Conservation (phyloP, 2,113 vertebrate genomes). For the Psammodynastes pulverulentus region DNA sequence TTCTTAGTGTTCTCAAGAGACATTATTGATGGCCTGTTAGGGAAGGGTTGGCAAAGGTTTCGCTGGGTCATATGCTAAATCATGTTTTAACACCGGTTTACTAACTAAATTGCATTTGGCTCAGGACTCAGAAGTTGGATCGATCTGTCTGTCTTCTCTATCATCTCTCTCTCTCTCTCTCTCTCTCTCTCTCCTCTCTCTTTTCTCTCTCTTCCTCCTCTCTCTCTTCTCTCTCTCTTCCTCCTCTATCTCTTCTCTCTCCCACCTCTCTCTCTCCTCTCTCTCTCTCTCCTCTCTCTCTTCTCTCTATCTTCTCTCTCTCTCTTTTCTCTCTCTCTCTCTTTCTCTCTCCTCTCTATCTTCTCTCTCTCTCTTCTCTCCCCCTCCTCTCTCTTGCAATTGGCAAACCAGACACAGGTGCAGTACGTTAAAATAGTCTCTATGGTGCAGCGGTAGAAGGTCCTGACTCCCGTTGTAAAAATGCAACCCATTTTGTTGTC, state of each 20-base stretch:
- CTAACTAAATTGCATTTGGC: background rate
- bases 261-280: background rate
- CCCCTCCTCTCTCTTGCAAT: too few species aligned
- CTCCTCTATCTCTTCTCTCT: background rate
- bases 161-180: background rate
- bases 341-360: too few species aligned
- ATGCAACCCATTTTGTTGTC: background rate
- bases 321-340: too few species aligned
- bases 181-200: too few species aligned
- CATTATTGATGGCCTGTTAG: constrained; percentile 3
- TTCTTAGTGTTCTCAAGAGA: constrained; percentile 7
- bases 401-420: too few species aligned
- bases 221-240: too few species aligned
- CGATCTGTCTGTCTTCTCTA: background rate
- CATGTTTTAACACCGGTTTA: background rate
- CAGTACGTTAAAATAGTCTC: too few species aligned
- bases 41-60: constrained; percentile 19
- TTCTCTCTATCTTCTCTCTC: too few species aligned
- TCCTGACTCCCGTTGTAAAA: too few species aligned
- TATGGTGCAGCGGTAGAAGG: too few species aligned
- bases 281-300: background rate
- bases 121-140: background rate
- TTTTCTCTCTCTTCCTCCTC: too few species aligned
- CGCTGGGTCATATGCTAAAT: background rate
- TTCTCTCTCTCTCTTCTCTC: too few species aligned